phyloP scores from a whole-genome alignment of 37 sponge, comb jelly and placozoan species.

The Agelas oroides region DNA sequence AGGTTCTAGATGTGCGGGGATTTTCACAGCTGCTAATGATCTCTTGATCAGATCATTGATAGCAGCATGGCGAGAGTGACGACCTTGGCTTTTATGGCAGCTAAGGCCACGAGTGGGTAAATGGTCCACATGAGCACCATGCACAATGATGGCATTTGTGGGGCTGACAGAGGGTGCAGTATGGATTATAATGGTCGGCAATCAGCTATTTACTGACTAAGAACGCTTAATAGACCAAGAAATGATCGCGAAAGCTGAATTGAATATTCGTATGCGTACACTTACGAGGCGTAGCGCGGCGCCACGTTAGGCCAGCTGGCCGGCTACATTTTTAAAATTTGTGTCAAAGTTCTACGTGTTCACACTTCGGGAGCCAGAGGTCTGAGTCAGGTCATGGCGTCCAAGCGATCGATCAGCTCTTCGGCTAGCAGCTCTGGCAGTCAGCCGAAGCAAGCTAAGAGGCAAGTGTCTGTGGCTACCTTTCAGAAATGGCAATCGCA shows the following conservation, averaged over 20 bases:
- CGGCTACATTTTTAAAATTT: no score
- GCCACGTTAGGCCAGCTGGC: no score
- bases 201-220: slow-evolving; percentile 11
- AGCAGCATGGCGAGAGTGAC: slow-evolving; percentile 33
- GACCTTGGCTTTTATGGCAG: background rate
- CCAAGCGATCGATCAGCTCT: background rate
- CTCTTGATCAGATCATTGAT: slow-evolving; percentile 39
- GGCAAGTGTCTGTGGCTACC: slow-evolving; percentile 32
- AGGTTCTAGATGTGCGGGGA: slow-evolving; percentile 50
- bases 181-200: slow-evolving; percentile 40
- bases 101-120: slow-evolving; percentile 44
- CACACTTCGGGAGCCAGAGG: no score
- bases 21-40: slow-evolving; percentile 32
- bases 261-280: no score
- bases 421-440: background rate
- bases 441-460: background rate
- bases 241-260: no score
- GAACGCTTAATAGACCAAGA: background rate
- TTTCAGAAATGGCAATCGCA: slow-evolving; percentile 46
- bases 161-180: slow-evolving; percentile 42
- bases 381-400: background rate
- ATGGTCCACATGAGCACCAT: slow-evolving; percentile 25
- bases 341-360: no score
- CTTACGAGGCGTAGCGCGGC: no score
- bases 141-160: slow-evolving; percentile 52